Evolutionary conservation across 2,888 invertebrate species (phyloP).

Genomic region (Yponomeuta sedellus): DNA sequence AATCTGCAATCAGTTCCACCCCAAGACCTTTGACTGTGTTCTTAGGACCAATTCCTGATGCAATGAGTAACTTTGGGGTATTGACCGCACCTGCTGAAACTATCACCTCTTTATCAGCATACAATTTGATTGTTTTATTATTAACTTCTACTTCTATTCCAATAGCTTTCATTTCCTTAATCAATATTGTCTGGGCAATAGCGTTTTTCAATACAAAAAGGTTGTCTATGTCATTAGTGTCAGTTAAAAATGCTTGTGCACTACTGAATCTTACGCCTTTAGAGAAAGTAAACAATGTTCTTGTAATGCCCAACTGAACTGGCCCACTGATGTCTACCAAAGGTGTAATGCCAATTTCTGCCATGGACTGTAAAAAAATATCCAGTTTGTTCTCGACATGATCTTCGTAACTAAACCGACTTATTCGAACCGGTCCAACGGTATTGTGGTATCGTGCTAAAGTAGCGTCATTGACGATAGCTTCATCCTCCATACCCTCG

Average conservation of each 20-base stretch:
- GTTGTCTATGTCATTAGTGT: neutral
- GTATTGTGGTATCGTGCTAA: conserved; percentile 28
- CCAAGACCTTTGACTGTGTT: neutral
- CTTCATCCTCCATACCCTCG: conserved; percentile 35
- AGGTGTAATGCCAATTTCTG: conserved; percentile 12
- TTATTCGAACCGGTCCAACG: conserved; percentile 42
- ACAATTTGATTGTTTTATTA: neutral
- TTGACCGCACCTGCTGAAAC: conserved; percentile 4
- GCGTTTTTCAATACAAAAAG: conserved; percentile 10
- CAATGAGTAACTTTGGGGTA: conserved; percentile 6
- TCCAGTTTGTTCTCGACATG: conserved; percentile 16
- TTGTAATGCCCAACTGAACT: neutral
- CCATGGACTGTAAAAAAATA: conserved; percentile 1
- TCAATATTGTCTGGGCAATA: neutral
- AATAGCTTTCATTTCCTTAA: neutral
- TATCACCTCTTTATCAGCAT: conserved; percentile 11
- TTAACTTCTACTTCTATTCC: conserved; percentile 4
- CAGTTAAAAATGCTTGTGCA: conserved; percentile 6
- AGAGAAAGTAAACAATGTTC: neutral
- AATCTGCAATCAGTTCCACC: neutral
- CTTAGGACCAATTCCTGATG: conserved; percentile 12
- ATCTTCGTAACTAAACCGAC: conserved; percentile 28
- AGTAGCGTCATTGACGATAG: conserved; percentile 14
- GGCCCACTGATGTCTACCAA: conserved; percentile 3
- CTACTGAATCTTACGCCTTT: neutral